Percentiles rank a stretch among this genome's conserved stretches.
Evolutionary conservation across 2,113 vertebrate genomes (phyloP).

Genomic region (Epinephelus lanceolatus): DNA sequence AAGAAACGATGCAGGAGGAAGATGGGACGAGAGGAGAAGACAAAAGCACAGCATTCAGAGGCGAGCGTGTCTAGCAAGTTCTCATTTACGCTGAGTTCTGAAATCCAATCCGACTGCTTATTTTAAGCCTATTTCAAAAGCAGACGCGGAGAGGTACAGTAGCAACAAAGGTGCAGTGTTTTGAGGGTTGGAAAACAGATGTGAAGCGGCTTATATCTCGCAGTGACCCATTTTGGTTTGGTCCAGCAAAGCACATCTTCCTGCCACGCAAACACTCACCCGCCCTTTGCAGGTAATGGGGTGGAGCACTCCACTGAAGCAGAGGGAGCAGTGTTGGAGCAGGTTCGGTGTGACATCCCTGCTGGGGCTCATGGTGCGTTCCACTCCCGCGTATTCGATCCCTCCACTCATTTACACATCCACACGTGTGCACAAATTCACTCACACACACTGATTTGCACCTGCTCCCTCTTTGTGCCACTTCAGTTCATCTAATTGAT

Average conservation of each 20-base stretch:
- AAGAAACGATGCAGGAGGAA: conserved; percentile 66
- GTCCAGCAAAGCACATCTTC: conserved; percentile 45
- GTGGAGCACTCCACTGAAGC: conserved; percentile 71
- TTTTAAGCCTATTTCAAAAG: conserved; percentile 31
- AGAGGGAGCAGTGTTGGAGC: conserved; percentile 63
- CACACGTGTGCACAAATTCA: conserved; percentile 50
- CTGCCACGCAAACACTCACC: conserved; percentile 14
- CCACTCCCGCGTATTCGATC: conserved; percentile 56
- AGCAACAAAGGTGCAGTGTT: conserved; percentile 4
- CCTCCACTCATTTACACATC: conserved; percentile 62
- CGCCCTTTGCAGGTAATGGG: conserved; percentile 63
- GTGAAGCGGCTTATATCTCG: conserved; percentile 29
- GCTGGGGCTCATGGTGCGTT: conserved; percentile 61
- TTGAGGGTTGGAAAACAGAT: conserved; percentile 36
- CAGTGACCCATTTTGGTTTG: conserved; percentile 69
- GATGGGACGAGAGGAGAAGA: conserved; percentile 50
- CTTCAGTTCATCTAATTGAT: conserved; percentile 82
- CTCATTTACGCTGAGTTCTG: conserved; percentile 21
- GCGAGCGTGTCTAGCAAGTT: conserved; percentile 5
- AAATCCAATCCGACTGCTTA: conserved; percentile 10
- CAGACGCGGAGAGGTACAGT: conserved; percentile 9
- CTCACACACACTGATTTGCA: conserved; percentile 63
- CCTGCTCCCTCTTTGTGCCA: conserved; percentile 79
- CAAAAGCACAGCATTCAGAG: conserved; percentile 55
- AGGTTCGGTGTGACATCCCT: conserved; percentile 67